A percentile compares a stretch with the other conserved stretches of the same genome.
phyloP scores from a whole-genome alignment of 2,797 vertebrate genomes.

The Aulostomus chinensis region DNA sequence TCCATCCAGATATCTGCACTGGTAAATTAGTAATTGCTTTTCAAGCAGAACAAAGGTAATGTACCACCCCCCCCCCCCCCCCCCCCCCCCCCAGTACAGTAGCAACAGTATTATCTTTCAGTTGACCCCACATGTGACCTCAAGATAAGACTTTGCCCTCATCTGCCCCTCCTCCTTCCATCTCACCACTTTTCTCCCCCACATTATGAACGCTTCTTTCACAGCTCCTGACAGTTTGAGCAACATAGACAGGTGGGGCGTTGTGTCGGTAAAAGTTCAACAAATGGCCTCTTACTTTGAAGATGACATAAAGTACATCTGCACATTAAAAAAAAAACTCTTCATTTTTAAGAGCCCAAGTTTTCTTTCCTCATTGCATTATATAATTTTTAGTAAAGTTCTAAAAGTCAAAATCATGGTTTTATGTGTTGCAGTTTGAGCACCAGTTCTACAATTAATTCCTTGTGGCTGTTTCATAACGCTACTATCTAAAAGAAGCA shows the following conservation, averaged over 20 bases:
- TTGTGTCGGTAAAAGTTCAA: constrained; percentile 32
- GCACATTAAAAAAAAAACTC: no score
- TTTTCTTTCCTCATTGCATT: no score
- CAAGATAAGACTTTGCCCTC: constrained; percentile 34
- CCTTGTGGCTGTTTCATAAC: background rate
- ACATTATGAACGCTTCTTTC: constrained; percentile 28
- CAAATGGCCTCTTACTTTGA: constrained; percentile 27
- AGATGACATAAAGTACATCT: background rate
- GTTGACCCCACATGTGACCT: constrained; percentile 41
- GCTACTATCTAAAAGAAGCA: constrained; percentile 25
- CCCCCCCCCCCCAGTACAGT: background rate
- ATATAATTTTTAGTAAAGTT: no score
- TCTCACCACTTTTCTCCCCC: background rate
- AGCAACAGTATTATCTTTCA: constrained; percentile 48
- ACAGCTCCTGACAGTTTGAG: constrained; percentile 40
- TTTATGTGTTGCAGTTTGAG: constrained; percentile 9
- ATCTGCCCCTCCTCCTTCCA: constrained; percentile 2
- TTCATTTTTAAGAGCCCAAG: background rate
- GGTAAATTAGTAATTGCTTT: background rate
- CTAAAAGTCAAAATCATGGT: background rate
- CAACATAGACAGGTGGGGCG: constrained; percentile 33
- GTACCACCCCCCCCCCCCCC: background rate
- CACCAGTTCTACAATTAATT: constrained; percentile 15
- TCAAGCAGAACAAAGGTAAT: constrained; percentile 8
- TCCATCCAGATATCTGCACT: no score